Percentiles rank a stretch among this genome's conserved stretches.
Evolutionary conservation across 2,113 vertebrate genomes (phyloP).

Genomic region (Machaerirhynchus nigripectus): DNA sequence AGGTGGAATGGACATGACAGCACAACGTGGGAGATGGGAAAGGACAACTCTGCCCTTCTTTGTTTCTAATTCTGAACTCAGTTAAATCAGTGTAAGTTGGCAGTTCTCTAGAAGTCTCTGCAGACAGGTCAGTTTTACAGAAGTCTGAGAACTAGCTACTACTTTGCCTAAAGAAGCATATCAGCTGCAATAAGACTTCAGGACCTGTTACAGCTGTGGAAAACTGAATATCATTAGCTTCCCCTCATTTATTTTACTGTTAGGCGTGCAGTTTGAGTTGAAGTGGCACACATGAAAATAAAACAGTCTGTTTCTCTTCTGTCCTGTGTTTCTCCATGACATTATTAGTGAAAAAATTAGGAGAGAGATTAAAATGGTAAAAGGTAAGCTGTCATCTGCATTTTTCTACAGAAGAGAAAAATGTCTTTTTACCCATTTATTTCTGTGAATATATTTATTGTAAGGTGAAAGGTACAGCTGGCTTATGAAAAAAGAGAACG

Average conservation of each 20-base stretch:
- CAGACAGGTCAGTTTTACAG: neutral
- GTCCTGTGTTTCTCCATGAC: neutral
- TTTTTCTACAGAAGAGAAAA: neutral
- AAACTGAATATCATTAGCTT: conserved; percentile 12
- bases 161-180: neutral
- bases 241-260: conserved; percentile 45
- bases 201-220: neutral
- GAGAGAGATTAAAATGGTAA: neutral
- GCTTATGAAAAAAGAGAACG: neutral
- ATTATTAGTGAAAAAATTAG: neutral
- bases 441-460: neutral
- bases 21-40: neutral
- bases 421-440: neutral
- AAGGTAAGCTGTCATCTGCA: neutral
- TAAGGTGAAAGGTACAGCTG: neutral
- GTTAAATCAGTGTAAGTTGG: neutral
- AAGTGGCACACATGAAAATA: neutral
- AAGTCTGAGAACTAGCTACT: neutral
- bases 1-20: rapidly evolving
- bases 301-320: neutral
- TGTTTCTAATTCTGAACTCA: neutral
- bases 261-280: neutral
- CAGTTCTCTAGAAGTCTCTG: neutral
- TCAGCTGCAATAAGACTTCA: neutral
- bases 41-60: neutral